Conservation (phyloP, 2,888 invertebrate genomes). For the Idaea aversata region DNA sequence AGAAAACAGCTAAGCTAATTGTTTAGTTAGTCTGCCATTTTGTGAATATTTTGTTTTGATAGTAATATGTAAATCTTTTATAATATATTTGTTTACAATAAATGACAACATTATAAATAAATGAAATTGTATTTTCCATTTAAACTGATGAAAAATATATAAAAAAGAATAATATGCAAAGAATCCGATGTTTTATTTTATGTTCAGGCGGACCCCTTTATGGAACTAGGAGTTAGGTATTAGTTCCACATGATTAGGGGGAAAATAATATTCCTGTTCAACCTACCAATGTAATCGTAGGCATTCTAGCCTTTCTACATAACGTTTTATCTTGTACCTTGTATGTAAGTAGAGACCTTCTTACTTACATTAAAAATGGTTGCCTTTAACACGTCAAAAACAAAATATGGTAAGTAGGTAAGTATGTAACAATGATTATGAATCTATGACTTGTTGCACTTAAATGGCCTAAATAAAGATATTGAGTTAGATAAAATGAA, state of each 20-base stretch:
- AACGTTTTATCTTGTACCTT: too few relatives aligned
- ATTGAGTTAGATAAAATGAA: too few relatives aligned
- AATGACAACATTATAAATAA: slow-evolving; percentile 81
- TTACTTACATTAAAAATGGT: too few relatives aligned
- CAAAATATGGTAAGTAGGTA: too few relatives aligned
- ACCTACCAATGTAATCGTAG: too few relatives aligned
- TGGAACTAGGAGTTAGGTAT: neutral
- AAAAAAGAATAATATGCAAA: slow-evolving; percentile 81
- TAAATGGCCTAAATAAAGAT: too few relatives aligned
- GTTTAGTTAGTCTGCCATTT: slow-evolving; percentile 81
- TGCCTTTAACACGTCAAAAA: too few relatives aligned
- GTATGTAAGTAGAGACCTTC: too few relatives aligned
- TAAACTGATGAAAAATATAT: slow-evolving; percentile 80
- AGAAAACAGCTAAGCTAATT: slow-evolving; percentile 75
- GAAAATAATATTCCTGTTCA: too few relatives aligned
- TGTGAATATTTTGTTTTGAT: slow-evolving; percentile 81
- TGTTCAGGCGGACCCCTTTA: slow-evolving; percentile 8
- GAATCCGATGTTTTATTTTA: slow-evolving; percentile 71
- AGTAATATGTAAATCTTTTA: slow-evolving; percentile 81
- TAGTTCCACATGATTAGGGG: neutral
- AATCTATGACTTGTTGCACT: too few relatives aligned
- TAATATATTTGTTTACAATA: slow-evolving; percentile 81
- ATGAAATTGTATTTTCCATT: slow-evolving; percentile 81
- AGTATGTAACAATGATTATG: too few relatives aligned
- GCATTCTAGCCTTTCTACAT: too few relatives aligned